phyloP scores from a whole-genome alignment of 2,113 vertebrate genomes.

The Anoplopoma fimbria region DNA sequence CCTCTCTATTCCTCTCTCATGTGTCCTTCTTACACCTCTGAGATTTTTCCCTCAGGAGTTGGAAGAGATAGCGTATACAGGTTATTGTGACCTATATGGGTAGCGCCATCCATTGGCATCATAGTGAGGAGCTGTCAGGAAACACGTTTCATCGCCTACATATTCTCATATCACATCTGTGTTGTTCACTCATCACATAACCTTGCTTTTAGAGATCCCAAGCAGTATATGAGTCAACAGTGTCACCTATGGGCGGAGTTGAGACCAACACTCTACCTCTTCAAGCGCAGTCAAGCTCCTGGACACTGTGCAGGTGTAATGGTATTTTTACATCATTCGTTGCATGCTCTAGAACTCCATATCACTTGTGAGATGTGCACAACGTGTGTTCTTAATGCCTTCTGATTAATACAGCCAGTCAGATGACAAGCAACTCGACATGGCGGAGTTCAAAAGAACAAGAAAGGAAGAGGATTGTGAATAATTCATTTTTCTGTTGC shows the following conservation, averaged over 20 bases:
- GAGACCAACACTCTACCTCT: background rate
- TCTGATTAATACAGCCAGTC: constrained; percentile 13
- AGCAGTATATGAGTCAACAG: constrained; percentile 73
- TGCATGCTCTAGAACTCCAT: background rate
- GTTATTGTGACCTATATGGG: constrained; percentile 54
- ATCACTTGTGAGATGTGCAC: constrained; percentile 2
- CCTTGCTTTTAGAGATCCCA: constrained; percentile 5
- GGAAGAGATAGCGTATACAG: constrained; percentile 46
- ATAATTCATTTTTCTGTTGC: constrained; percentile 74
- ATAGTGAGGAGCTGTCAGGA: constrained; percentile 52
- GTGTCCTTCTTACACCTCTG: constrained; percentile 17
- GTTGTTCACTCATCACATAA: constrained; percentile 40
- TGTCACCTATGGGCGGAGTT: constrained; percentile 76
- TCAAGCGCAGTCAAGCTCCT: background rate
- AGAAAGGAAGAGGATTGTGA: constrained; percentile 57
- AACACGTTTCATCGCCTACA: constrained; percentile 52
- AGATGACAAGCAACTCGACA: constrained; percentile 38
- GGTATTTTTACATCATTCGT: background rate
- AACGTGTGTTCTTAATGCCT: constrained; percentile 17
- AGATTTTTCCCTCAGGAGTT: constrained; percentile 7
- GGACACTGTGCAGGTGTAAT: constrained; percentile 15
- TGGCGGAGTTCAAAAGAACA: constrained; percentile 36
- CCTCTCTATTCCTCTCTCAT: constrained; percentile 23
- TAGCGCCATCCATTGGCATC: constrained; percentile 37
- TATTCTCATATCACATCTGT: constrained; percentile 59